phyloP scores from a whole-genome alignment of 2,113 vertebrate genomes.

The human (Homo sapiens) region GRCh38 chr1:182052501-182053000 shows the following conservation, averaged over 20 bases:
- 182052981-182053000: not conserved
- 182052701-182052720: not conserved
- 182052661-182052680: not conserved
- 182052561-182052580: not conserved
- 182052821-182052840: slow-evolving; percentile 21
- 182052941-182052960: not conserved
- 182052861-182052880: slow-evolving; percentile 19
- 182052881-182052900: not conserved
- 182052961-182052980: not conserved
- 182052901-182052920: not conserved
- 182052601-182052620: not conserved
- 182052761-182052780: not conserved
- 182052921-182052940: not conserved
- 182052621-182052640: not conserved
- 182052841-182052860: not conserved
- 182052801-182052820: not conserved
- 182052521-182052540: not conserved
- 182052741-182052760: not conserved
- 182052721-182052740: not conserved
- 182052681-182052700: not conserved
- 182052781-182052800: not conserved
- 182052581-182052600: not conserved
- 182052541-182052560: not conserved
- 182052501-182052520: not conserved
- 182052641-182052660: slow-evolving; percentile 4